Percentiles rank a stretch among this genome's conserved stretches.
Evolutionary conservation across 2,797 vertebrate species (phyloP).

Genomic region (Sphenopsis melanotis): DNA sequence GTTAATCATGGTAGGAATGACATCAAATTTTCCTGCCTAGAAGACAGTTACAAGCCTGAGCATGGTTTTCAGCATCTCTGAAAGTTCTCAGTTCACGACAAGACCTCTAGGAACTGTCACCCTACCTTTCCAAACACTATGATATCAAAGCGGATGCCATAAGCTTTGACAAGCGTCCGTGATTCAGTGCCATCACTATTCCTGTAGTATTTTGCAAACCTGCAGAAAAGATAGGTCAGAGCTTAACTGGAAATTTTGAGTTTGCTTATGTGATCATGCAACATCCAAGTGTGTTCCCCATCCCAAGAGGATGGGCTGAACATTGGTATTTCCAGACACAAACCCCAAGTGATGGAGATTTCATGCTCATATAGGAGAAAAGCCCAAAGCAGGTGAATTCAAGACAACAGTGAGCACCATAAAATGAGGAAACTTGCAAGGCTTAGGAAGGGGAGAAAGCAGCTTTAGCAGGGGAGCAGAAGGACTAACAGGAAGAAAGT

Average conservation of each 20-base stretch:
- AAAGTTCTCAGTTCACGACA: not conserved
- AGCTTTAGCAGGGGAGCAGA: not conserved
- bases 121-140: constrained; percentile 88
- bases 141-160: constrained; percentile 89
- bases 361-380: not conserved
- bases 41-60: not conserved
- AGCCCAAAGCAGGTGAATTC: not conserved
- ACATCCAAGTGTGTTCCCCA: not conserved
- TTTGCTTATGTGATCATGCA: not conserved
- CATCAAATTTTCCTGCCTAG: constrained; percentile 89
- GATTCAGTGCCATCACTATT: constrained; percentile 66
- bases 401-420: not conserved
- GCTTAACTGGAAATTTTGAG: not conserved
- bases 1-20: constrained; percentile 91
- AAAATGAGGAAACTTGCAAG: not conserved
- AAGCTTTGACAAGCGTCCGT: constrained; percentile 83
- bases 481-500: not conserved
- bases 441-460: not conserved
- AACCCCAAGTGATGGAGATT: not conserved
- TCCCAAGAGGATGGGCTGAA: not conserved
- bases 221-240: constrained; percentile 45
- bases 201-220: constrained; percentile 87
- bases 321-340: not conserved
- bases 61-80: not conserved
- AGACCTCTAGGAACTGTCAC: not conserved